Evolutionary conservation across 2,888 invertebrate species (phyloP).

Genomic region (Phaedon cochleariae): DNA sequence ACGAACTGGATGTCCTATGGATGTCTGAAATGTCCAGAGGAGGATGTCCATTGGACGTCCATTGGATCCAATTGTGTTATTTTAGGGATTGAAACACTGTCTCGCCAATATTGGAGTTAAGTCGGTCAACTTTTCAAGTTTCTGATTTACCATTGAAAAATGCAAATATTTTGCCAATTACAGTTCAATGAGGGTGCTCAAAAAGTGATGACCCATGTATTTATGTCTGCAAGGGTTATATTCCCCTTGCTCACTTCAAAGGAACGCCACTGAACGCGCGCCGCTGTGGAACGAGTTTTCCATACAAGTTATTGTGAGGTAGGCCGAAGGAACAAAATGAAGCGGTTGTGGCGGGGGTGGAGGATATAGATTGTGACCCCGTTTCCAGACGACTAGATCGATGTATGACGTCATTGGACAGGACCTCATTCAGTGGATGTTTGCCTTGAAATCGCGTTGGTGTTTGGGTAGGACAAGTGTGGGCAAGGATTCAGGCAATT

Average conservation of each 20-base stretch:
- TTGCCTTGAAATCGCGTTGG: background rate
- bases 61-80: too few species aligned
- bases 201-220: too few species aligned
- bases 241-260: background rate
- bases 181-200: too few species aligned
- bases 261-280: background rate
- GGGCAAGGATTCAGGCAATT: background rate
- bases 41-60: too few species aligned
- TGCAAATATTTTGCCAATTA: too few species aligned
- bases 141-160: too few species aligned
- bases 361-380: slow-evolving; percentile 52
- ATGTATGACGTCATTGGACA: slow-evolving; percentile 53
- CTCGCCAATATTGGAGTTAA: too few species aligned
- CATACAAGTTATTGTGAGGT: slow-evolving; percentile 53
- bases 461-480: background rate
- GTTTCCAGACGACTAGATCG: slow-evolving; percentile 53
- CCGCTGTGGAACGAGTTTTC: slow-evolving; percentile 41
- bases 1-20: too few species aligned
- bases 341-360: slow-evolving; percentile 41
- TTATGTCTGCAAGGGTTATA: too few species aligned
- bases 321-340: slow-evolving; percentile 46
- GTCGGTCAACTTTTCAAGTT: too few species aligned
- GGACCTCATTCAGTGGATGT: slow-evolving; percentile 34
- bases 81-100: too few species aligned
- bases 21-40: too few species aligned